Conservation (phyloP, 2,888 invertebrate species). For the Harpalus rubripes region DNA sequence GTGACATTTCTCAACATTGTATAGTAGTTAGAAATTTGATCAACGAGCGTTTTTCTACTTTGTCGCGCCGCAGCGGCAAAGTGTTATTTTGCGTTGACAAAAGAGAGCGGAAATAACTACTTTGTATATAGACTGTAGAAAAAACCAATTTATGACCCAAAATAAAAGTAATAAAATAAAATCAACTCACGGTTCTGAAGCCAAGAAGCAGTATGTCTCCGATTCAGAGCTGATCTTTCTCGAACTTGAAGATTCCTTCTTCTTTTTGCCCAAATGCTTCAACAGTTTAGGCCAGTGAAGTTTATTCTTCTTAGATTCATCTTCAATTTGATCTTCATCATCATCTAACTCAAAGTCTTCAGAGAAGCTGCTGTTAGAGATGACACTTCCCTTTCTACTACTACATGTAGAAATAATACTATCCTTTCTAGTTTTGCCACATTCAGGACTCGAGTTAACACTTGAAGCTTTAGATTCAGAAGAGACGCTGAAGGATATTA, state of each 20-base stretch:
- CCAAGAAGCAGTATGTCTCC: conserved; percentile 70
- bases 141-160: conserved; percentile 50
- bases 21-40: no score
- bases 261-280: conserved; percentile 74
- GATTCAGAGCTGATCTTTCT: conserved; percentile 75
- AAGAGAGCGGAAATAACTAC: no score
- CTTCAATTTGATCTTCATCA: conserved; percentile 69
- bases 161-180: conserved; percentile 59
- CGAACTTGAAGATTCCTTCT: conserved; percentile 76
- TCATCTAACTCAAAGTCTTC: conserved; percentile 74
- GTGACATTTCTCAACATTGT: no score
- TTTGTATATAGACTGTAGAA: no score
- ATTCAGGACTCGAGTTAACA: conserved; percentile 72
- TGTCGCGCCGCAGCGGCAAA: no score
- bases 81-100: no score
- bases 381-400: conserved; percentile 76
- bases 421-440: conserved; percentile 71
- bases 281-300: conserved; percentile 74
- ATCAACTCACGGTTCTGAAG: conserved; percentile 68
- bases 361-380: conserved; percentile 76
- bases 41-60: no score
- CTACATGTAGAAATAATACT: conserved; percentile 69
- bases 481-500: conserved; percentile 58
- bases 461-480: conserved; percentile 63
- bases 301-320: conserved; percentile 55